Conservation (phyloP, 2,888 invertebrate genomes). For the Muschampia plurimacula region DNA sequence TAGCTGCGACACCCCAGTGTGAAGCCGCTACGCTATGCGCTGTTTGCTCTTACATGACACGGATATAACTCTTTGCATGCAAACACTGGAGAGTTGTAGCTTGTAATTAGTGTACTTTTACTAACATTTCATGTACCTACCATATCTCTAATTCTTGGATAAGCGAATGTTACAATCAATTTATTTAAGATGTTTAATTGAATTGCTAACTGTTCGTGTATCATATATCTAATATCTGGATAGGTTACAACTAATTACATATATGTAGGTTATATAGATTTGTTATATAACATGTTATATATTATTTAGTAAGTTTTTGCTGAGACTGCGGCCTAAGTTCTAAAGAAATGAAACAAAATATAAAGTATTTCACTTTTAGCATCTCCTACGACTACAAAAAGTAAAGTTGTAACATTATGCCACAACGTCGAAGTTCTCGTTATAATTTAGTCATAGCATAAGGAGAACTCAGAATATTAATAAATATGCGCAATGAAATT, state of each 20-base stretch:
- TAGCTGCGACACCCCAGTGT: constrained; percentile 12
- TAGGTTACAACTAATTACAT: background rate
- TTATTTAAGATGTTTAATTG: no score
- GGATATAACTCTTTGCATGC: constrained; percentile 17
- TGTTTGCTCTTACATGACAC: constrained; percentile 22
- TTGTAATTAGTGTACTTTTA: constrained; percentile 14
- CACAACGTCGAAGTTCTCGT: background rate
- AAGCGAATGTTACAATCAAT: background rate
- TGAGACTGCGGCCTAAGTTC: background rate
- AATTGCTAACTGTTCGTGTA: background rate
- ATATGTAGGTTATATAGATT: no score
- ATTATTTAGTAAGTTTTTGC: background rate
- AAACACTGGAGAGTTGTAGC: background rate
- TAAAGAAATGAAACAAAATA: background rate
- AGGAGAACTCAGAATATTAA: constrained; percentile 13
- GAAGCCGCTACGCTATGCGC: constrained; percentile 19
- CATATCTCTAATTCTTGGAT: background rate
- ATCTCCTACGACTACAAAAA: background rate
- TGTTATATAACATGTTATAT: no score
- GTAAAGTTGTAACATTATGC: background rate
- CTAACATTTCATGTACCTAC: background rate
- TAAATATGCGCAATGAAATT: constrained; percentile 13
- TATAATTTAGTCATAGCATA: constrained; percentile 10
- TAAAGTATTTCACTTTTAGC: background rate
- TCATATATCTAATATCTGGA: background rate